These are phyloP conservation scores for Thymelicus sylvestris DNA, from an alignment of 2,888 invertebrate genomes.

Conservation along the genomic window DNA sequence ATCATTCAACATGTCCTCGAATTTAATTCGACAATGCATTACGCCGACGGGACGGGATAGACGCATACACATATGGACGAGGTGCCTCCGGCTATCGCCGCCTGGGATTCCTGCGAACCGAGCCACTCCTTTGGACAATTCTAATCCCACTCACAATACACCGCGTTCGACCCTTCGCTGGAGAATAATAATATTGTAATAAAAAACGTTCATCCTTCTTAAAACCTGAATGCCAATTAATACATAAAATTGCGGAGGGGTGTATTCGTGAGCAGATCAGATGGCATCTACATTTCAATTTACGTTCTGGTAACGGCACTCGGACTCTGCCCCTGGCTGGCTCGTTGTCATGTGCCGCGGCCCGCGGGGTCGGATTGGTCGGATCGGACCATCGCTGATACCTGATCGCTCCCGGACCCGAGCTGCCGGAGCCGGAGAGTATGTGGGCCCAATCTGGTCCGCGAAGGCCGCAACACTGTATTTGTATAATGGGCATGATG, in stretches of 20 bases:
- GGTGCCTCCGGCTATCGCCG: constrained; percentile 12
- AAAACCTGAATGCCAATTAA: constrained; percentile 60
- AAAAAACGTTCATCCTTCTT: constrained; percentile 39
- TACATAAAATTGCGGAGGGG: constrained; percentile 54
- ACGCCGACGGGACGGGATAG: neutral
- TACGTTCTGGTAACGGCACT: constrained; percentile 49
- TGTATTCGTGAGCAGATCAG: constrained; percentile 52
- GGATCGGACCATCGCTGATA: no score
- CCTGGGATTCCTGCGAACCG: neutral
- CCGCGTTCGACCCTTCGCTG: constrained; percentile 40
- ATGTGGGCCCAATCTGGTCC: no score
- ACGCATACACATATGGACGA: neutral
- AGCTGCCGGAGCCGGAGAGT: no score
- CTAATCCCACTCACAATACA: constrained; percentile 38
- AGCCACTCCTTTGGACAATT: constrained; percentile 12
- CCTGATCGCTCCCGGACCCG: no score
- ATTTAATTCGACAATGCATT: constrained; percentile 1
- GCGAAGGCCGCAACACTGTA: no score
- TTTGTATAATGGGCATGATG: no score
- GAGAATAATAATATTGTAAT: constrained; percentile 33
- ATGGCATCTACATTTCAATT: constrained; percentile 48
- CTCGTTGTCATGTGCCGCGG: neutral
- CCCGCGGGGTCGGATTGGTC: neutral
- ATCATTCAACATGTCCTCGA: constrained; percentile 1
- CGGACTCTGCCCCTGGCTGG: neutral